These are phyloP conservation scores for Isoperla grammatica DNA, from an alignment of 2,888 invertebrate genomes.

Conservation along the genomic window DNA sequence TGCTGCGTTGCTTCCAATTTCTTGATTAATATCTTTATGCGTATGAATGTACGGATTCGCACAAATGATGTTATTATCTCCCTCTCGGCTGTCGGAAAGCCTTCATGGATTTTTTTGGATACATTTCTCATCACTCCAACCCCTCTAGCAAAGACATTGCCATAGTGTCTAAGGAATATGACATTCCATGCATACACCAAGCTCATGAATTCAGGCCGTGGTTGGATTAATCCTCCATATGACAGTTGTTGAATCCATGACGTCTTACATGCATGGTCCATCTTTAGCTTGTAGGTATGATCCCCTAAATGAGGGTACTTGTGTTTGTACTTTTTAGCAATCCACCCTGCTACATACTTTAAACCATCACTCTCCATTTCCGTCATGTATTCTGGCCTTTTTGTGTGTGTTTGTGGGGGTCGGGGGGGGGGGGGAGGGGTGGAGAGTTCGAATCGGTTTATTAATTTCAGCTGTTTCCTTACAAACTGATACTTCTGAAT, in stretches of 20 bases:
- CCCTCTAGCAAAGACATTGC: no score
- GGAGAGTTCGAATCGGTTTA: background rate
- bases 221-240: conserved; percentile 30
- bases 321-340: conserved; percentile 28
- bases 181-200: no score
- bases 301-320: conserved; percentile 27
- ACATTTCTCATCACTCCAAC: no score
- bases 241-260: conserved; percentile 29
- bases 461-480: background rate
- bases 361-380: conserved; percentile 22
- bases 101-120: no score
- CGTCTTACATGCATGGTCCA: conserved; percentile 17
- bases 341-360: conserved; percentile 29
- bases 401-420: no score
- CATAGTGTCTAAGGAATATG: no score
- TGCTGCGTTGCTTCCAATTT: no score
- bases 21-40: no score
- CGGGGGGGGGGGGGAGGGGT: background rate
- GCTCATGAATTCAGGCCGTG: conserved; percentile 22
- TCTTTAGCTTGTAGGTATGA: conserved; percentile 20
- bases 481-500: no score
- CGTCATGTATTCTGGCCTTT: background rate
- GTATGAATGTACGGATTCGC: no score
- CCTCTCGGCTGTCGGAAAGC: no score
- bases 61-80: no score